A percentile compares a stretch with the other conserved stretches of the same genome.
phyloP scores from a whole-genome alignment of 2,797 vertebrate species.

The Coregonus sp. region DNA sequence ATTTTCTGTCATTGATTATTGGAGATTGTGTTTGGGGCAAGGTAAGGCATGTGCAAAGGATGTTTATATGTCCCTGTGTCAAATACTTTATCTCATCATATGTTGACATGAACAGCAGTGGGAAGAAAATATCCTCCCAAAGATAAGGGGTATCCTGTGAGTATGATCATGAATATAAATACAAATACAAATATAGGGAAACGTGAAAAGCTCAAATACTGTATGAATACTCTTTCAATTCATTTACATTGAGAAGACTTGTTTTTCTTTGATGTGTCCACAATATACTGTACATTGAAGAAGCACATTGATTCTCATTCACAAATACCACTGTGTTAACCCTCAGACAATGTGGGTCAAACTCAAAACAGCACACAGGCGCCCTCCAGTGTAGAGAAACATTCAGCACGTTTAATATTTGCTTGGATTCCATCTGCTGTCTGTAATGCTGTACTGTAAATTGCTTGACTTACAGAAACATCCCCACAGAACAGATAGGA shows the following conservation, averaged over 20 bases:
- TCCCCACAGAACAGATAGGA: background rate
- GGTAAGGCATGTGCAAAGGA: background rate
- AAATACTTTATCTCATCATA: background rate
- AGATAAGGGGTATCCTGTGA: too few species aligned
- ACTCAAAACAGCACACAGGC: constrained; percentile 39
- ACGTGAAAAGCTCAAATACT: too few species aligned
- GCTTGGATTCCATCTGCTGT: background rate
- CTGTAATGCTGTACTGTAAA: background rate
- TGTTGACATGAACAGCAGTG: too few species aligned
- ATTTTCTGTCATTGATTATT: background rate
- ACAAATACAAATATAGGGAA: too few species aligned
- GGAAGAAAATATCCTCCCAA: too few species aligned
- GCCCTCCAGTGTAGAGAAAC: constrained; percentile 63
- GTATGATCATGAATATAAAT: too few species aligned
- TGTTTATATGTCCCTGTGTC: background rate
- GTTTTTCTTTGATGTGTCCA: background rate
- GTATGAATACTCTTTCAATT: too few species aligned
- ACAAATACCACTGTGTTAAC: constrained; percentile 10
- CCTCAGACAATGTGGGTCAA: background rate
- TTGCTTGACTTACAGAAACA: background rate
- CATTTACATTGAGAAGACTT: background rate
- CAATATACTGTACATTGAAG: constrained; percentile 8
- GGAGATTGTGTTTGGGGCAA: background rate
- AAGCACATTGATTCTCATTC: constrained; percentile 16
- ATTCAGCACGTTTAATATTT: background rate